Conservation (phyloP, 2,888 invertebrate species). For the Parnassius mnemosyne region DNA sequence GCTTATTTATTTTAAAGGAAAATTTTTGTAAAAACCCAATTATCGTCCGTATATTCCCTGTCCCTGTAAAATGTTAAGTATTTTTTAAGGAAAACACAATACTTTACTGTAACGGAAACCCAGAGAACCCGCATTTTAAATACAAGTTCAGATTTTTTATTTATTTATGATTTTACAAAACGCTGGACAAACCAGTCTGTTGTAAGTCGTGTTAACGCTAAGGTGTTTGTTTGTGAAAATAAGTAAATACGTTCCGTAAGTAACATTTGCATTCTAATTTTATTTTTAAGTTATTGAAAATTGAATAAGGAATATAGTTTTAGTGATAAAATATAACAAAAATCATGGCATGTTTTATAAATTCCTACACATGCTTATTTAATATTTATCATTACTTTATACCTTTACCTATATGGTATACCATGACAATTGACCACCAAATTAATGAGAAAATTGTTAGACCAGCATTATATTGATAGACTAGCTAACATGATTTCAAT, state of each 20-base stretch:
- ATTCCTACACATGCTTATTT: too few relatives aligned
- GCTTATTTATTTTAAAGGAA: too few relatives aligned
- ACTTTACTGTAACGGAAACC: slow-evolving; percentile 21
- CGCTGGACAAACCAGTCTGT: slow-evolving; percentile 18
- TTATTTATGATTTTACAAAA: slow-evolving; percentile 25
- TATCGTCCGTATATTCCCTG: not conserved
- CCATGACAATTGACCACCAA: too few relatives aligned
- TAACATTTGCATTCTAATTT: not conserved
- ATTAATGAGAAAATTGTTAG: too few relatives aligned
- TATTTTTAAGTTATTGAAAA: too few relatives aligned
- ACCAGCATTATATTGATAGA: too few relatives aligned
- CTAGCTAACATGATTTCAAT: too few relatives aligned
- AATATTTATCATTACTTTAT: too few relatives aligned
- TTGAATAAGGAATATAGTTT: too few relatives aligned
- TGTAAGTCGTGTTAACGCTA: slow-evolving; percentile 4
- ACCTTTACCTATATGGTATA: too few relatives aligned
- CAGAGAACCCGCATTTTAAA: slow-evolving; percentile 24
- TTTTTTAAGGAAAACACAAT: slow-evolving; percentile 1
- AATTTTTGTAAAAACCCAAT: not conserved
- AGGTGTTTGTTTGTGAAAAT: slow-evolving; percentile 14
- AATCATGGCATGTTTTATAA: too few relatives aligned
- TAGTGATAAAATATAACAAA: too few relatives aligned
- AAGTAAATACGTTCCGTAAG: slow-evolving; percentile 12
- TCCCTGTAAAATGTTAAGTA: not conserved
- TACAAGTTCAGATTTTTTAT: slow-evolving; percentile 14